Conservation (phyloP, 2,888 invertebrate species). For the Lithophane ornitopus region DNA sequence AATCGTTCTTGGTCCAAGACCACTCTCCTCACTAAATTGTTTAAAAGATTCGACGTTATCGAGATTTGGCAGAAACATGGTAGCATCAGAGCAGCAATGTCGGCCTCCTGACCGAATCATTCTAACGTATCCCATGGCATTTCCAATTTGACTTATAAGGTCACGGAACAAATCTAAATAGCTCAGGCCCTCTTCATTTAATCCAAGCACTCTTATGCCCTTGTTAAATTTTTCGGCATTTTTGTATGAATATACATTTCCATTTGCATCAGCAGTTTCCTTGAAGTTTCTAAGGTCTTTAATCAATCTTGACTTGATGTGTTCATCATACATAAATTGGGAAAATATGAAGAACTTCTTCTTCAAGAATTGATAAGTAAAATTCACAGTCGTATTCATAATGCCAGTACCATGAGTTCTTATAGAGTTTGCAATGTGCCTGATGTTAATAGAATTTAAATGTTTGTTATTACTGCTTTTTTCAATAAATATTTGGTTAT, state of each 20-base stretch:
- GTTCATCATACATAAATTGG: slow-evolving; percentile 99
- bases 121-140: slow-evolving; percentile 98
- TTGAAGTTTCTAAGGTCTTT: slow-evolving; percentile 96
- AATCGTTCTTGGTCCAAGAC: slow-evolving; percentile 91
- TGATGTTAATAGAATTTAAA: slow-evolving; percentile 98
- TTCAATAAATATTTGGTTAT: slow-evolving; percentile 99
- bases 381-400: slow-evolving; percentile 98
- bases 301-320: slow-evolving; percentile 97
- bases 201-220: slow-evolving; percentile 96
- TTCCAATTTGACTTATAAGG: slow-evolving; percentile 98
- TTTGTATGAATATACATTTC: slow-evolving; percentile 95
- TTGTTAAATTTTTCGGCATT: slow-evolving; percentile 98
- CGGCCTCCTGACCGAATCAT: slow-evolving; percentile 98
- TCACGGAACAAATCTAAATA: slow-evolving; percentile 98
- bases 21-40: slow-evolving; percentile 91
- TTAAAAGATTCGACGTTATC: slow-evolving; percentile 91
- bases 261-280: slow-evolving; percentile 92
- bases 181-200: slow-evolving; percentile 95
- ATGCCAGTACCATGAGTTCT: slow-evolving; percentile 99
- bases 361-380: slow-evolving; percentile 97
- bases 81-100: slow-evolving; percentile 97
- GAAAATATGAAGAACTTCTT: slow-evolving; percentile 98
- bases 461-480: slow-evolving; percentile 97
- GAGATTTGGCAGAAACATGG: slow-evolving; percentile 96
- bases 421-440: slow-evolving; percentile 98